Evolutionary conservation across 2,888 invertebrate genomes (phyloP).

Genomic region (Ennomos erosarius): DNA sequence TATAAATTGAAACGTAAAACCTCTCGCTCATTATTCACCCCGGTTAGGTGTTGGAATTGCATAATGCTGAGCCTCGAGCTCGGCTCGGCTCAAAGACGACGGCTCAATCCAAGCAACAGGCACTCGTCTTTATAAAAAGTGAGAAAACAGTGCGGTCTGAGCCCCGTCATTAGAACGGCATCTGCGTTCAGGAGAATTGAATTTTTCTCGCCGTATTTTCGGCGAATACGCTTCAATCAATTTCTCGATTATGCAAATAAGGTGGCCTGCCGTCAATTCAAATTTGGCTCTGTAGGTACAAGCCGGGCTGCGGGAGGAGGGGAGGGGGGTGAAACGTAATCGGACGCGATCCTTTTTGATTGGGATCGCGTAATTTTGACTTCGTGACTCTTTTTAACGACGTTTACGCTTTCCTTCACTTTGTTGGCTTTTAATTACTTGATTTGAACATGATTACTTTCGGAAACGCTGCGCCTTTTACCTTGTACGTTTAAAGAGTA

Average conservation of each 20-base stretch:
- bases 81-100: conserved; percentile 2
- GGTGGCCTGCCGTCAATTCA: conserved; percentile 62
- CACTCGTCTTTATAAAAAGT: conserved; percentile 47
- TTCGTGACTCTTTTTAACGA: conserved; percentile 53
- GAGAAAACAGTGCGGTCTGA: conserved; percentile 50
- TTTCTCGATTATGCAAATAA: conserved; percentile 80
- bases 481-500: too few relatives aligned
- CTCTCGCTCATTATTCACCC: conserved; percentile 37
- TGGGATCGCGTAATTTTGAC: conserved; percentile 60
- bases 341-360: conserved; percentile 64
- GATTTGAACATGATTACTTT: conserved; percentile 23
- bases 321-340: conserved; percentile 42
- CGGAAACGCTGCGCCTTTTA: conserved; percentile 1
- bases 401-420: conserved; percentile 37
- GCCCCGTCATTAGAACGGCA: conserved; percentile 67
- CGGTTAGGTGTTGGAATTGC: conserved; percentile 35
- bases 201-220: conserved; percentile 62
- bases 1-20: conserved; percentile 31
- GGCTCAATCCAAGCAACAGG: conserved; percentile 54
- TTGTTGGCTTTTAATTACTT: conserved; percentile 39
- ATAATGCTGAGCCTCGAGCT: conserved; percentile 33
- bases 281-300: conserved; percentile 49
- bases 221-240: conserved; percentile 78
- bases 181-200: conserved; percentile 69
- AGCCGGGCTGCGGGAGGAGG: conserved; percentile 8